Conservation (phyloP, 2,797 vertebrate species). For the Coluber constrictor region DNA sequence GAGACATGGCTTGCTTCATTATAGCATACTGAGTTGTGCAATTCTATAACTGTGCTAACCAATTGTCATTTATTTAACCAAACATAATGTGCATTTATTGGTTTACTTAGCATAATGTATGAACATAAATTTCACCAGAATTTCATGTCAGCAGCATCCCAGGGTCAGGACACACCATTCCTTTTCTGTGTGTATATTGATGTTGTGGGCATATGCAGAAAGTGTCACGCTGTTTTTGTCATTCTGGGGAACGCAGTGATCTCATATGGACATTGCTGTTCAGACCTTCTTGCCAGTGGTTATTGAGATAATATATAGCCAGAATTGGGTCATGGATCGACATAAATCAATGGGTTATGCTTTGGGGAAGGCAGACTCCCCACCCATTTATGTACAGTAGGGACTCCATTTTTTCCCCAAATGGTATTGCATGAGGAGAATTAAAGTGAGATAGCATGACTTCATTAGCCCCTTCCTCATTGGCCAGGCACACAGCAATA, state of each 20-base stretch:
- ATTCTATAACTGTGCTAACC: neutral
- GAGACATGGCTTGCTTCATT: neutral
- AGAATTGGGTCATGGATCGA: neutral
- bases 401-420: neutral
- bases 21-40: neutral
- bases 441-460: neutral
- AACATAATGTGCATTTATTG: neutral
- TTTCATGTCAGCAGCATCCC: neutral
- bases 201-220: neutral
- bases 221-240: neutral
- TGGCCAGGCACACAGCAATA: neutral
- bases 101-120: neutral
- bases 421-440: neutral
- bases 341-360: neutral
- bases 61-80: neutral
- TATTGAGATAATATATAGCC: neutral
- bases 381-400: neutral
- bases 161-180: neutral
- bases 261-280: neutral
- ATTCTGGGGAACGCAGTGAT: neutral
- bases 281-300: neutral
- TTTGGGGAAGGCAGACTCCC: neutral
- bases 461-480: neutral
- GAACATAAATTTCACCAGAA: neutral
- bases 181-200: neutral